Evolutionary conservation across 2,113 vertebrate species (phyloP), one percentile per base, ranked within the genome.

Genomic region (Limanda limanda): DNA sequence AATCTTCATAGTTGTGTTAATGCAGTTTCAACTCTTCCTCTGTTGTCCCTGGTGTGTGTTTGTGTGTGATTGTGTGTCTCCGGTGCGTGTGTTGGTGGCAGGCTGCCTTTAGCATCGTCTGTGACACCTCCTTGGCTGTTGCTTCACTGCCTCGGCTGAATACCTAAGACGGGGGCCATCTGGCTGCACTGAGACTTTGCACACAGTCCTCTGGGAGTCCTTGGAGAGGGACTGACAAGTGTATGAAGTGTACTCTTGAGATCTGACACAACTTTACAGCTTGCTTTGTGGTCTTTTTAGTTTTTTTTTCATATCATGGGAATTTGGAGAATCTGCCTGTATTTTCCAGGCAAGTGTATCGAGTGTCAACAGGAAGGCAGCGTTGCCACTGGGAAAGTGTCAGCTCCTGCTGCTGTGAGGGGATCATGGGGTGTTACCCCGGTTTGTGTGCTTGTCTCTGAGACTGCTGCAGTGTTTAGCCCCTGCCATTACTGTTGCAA

Each of bases 121-220:
- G 75, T 84, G 88, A 87, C 87, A 89, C 74, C 83, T 91, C 73
- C 68, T 89, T 85, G 82, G 82, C 86, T 88, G 79, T 71, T 85
- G 76, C 73, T 77, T 71, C 62, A 48, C 78, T 74, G 81, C 68
- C 64, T 85, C 61, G 35, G 82, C 80, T 87, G 90, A 89, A 89
- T 90, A 91, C 86, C 84, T 88, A 84, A 92, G 81, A 91, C 74
- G 79, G 73, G 80, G 85, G 80, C 89, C 91, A 91, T 92, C 88
- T 92, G 90, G 90, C 70, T 79, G 63, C 63, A 58, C 72, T 72
- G 74, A 83, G 81, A 86, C 71, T 7, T 78, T 62, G 76, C 83
- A 78, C 76, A 64, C 81, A 84, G 86, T 89, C 86, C 87, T 90
- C 78, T 82, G 78, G 73, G 88, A 88, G 90, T 91, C 86, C 90